Evolutionary conservation across 2,113 vertebrate genomes (phyloP), one percentile per base, ranked within the genome.

Genomic region (Paradisaea rubra): DNA sequence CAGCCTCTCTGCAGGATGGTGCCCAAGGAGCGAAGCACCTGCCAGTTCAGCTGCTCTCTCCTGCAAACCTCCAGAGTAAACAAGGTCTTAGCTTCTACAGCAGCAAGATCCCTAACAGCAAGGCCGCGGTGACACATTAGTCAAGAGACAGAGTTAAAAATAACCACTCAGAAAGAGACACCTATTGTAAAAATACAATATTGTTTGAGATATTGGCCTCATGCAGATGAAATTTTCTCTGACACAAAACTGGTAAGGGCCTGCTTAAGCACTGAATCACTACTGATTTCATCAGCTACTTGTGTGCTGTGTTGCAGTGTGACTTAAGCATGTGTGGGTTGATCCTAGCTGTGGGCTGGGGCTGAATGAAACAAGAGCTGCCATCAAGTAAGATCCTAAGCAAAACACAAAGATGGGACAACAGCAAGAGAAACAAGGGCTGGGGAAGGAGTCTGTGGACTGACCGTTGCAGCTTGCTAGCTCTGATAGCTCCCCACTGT

Each of bases 131-230:
- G 73, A 78, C 64, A 86, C 30, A 4, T 74, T 81, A 76, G 44
- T 72, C 44, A 74, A 70, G 86, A 79, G 49, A n/a, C 3, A 56
- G 42, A 25, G 41, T 74, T 89, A 89, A 93, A 94, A 93, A 92
- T 68, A 86, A 28, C 18, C 1, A 3, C 25, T 8, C 14, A 4
- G 50, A 71, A 71, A 76, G 57, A 77, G 78, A 52, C 10, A 31
- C 47, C 50, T 61, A 6, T 24, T 56, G 61, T 31, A 72, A 72
- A 88, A 91, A 68, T 49, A 41, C 33, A n/a, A 3, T 42, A 68
- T 63, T 56, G 52, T n/a, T 70, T 0, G 0, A 70, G 49, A 18
- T 47, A 15, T 3, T 27, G 33, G 64, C 35, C 39, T 86, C 35
- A 18, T 3, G 52, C 22, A 25, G 35, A 30, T 63, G 21, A 42